Base-by-base conservation (phyloP, 2,113 vertebrate species). In the Aspiorhynchus laticeps region DNA sequence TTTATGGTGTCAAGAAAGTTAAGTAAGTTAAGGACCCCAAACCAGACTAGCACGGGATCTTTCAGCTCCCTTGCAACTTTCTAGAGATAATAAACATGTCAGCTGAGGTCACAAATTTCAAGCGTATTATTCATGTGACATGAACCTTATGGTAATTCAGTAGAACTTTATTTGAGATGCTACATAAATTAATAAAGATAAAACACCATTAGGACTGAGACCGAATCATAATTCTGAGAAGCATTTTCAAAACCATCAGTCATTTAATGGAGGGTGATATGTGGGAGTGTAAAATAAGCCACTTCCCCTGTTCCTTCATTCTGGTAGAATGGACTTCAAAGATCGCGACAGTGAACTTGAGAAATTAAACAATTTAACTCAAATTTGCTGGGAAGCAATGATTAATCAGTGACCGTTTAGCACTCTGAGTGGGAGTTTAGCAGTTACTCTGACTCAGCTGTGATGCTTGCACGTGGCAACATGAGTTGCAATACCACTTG, bases 91-190 rank as follows among this genome's bases (percentile, higher is more conserved):
- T 8, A 51, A 83, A 69, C 43, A 83, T 17, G 56, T 65, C 59
- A 43, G 43, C 41, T 71, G 65, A 69, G 28, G 15, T 81, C 79
- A 63, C 79, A 63, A 81, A 59, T 65, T 10, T 83, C 26, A 33
- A 48, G 63, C 19, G 15, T 28, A 83, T 83, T 26, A 69, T 69
- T 9, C 80, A 69, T 83, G 80, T 83, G 43, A 83, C 43, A 71
- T 53, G 80, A 7, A 36, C 21, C 41, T 51, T 36, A 12, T 5
- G 17, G 28, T 78, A 53, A 83, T 61, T 41, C 21, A n/a, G 28
- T 14, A 9, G 15, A 65, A 67, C 10, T 82, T 65, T 33, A 65
- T 41, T 51, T 21, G 48, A 69, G n/a, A 69, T 67, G 26, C 36
- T 69, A 83, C 26, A 80, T 38, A 15, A 63, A 41, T 73, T 0